A percentile compares a stretch with the other conserved stretches of the same genome.
Evolutionary conservation across 2,113 vertebrate genomes (phyloP).

Genomic region (Rattus rattus): DNA sequence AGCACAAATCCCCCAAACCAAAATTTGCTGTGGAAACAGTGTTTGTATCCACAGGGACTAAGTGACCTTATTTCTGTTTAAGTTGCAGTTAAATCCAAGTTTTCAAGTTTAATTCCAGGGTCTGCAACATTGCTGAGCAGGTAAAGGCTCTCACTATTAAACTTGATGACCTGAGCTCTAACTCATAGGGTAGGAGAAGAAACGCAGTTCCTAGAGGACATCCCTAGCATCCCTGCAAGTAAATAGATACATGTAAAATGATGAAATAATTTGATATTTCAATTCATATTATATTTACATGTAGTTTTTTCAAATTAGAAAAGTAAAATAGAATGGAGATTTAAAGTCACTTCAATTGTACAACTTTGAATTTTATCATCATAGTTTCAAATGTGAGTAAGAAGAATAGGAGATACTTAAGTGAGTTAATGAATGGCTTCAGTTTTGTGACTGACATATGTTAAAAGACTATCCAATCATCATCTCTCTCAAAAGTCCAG

Average conservation of each 20-base stretch:
- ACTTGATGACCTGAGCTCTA: background rate
- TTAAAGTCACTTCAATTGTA: background rate
- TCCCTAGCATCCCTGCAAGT: no score
- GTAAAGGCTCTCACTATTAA: background rate
- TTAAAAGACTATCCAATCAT: background rate
- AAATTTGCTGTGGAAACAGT: slow-evolving; percentile 9
- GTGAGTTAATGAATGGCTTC: background rate
- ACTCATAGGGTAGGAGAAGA: background rate
- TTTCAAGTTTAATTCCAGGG: background rate
- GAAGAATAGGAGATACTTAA: background rate
- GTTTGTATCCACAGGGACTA: background rate
- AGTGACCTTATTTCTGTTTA: slow-evolving; percentile 40
- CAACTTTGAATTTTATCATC: slow-evolving; percentile 21
- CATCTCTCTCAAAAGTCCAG: background rate
- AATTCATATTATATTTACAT: background rate
- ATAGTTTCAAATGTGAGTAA: background rate
- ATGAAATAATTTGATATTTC: background rate
- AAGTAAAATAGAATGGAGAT: background rate
- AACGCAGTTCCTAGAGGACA: background rate
- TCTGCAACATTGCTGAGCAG: background rate
- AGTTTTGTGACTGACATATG: background rate
- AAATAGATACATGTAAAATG: background rate
- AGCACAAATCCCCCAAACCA: background rate
- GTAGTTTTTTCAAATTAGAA: background rate
- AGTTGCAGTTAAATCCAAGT: background rate